Conservation (phyloP, 2,113 vertebrate species). For the Paracanthobrama guichenoti region DNA sequence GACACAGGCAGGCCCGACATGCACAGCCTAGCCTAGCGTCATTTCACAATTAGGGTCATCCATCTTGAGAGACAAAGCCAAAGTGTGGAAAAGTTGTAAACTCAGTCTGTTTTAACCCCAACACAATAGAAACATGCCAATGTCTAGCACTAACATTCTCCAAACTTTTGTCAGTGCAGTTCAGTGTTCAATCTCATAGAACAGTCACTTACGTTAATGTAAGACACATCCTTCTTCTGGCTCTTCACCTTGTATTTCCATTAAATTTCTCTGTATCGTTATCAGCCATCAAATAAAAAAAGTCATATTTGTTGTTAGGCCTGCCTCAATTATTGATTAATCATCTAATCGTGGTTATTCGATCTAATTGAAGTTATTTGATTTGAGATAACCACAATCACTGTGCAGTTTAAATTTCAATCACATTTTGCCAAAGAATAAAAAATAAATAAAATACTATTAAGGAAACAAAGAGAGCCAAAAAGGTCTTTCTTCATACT, state of each 20-base stretch:
- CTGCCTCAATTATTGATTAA: too few species aligned
- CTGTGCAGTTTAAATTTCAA: too few species aligned
- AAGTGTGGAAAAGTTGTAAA: conserved; percentile 5
- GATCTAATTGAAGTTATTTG: too few species aligned
- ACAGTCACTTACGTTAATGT: neutral
- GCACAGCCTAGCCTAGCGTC: conserved; percentile 44
- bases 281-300: neutral
- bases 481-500: too few species aligned
- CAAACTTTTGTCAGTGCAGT: conserved; percentile 7
- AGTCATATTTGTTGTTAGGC: neutral
- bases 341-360: too few species aligned
- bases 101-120: conserved; percentile 42
- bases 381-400: too few species aligned
- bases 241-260: conserved; percentile 14
- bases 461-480: too few species aligned
- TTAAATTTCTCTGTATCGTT: neutral
- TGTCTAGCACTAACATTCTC: conserved; percentile 40
- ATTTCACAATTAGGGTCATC: conserved; percentile 41
- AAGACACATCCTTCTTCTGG: conserved; percentile 5
- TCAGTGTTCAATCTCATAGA: neutral
- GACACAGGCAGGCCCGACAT: conserved; percentile 43
- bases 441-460: too few species aligned
- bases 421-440: too few species aligned
- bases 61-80: conserved; percentile 25
- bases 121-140: conserved; percentile 41